Base-by-base conservation (phyloP, 2,113 vertebrate species). In the Henicopernis longicauda region DNA sequence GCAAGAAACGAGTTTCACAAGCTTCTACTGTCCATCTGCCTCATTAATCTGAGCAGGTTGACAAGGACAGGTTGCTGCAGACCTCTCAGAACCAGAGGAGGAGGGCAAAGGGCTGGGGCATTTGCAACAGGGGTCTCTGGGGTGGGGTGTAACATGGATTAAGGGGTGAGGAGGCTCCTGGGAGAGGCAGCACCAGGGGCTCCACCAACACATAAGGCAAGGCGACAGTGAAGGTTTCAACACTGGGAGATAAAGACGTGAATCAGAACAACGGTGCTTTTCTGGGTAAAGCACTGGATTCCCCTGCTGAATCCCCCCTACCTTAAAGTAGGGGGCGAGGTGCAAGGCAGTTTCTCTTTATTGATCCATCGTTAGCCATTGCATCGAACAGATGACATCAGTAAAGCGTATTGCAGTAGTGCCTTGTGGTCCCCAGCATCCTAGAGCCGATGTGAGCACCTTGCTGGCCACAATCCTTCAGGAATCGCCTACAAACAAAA, bases 121-220 rank as follows among this genome's bases (percentile, higher is more conserved):
- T 23, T 61, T 3, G 0, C 31, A 57, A 5, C 0, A 4, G 6
- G 16, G 3, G 3, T 18, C 45, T 72, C 27, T 36, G 36, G 47
- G 52, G 52, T 29, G 52, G 16, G 27, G 9, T 6, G 52, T 29
- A 71, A 54, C n/a, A 16, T 1, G 18, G 20, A 52, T 57, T 23
- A 73, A 21, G 34, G 72, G 11, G 7, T 27, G 63, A 76, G 50
- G 19, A 36, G 10, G 23, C 8, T 67, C 34, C 62, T 50, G 45
- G 13, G 29, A 42, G 11, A 59, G 7, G 27, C 44, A 62, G 9
- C 36, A 26, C 7, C 9, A 29, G 26, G 12, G 10, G 16, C 36
- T 89, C 66, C n/a, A 47, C 44, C 2, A 2, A 50, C 9, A 21
- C 14, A 49, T 8, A 31, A 70, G n/a, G 26, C 65, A 79, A 72